Evolutionary conservation across 2,113 vertebrate genomes (phyloP).

Genomic region (Prionailurus bengalensis): DNA sequence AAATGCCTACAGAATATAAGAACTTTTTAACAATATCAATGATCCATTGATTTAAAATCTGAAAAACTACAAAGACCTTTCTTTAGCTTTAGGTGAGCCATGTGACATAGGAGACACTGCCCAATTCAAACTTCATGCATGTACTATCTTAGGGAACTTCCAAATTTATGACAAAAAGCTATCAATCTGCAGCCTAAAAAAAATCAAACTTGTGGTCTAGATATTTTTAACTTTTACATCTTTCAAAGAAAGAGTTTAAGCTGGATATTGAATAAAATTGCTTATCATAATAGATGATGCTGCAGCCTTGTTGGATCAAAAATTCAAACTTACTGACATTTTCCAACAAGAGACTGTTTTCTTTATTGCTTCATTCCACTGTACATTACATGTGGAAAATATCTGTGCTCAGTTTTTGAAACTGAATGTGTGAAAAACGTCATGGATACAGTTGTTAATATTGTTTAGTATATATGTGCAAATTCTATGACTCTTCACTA

Average conservation of each 20-base stretch:
- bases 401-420: not conserved
- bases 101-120: not conserved
- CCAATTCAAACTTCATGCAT: not conserved
- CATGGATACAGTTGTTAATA: not conserved
- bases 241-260: not conserved
- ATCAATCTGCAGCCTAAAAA: not conserved
- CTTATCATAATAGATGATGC: not conserved
- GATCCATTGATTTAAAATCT: not conserved
- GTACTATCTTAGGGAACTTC: not conserved
- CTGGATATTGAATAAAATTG: slow-evolving; percentile 12
- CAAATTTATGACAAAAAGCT: slow-evolving; percentile 31
- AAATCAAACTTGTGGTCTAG: not conserved
- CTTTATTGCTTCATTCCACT: slow-evolving; percentile 38
- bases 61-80: not conserved
- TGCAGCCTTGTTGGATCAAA: not conserved
- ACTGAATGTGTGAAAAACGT: not conserved
- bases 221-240: slow-evolving; percentile 7
- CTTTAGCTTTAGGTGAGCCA: not conserved
- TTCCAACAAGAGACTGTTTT: slow-evolving; percentile 36
- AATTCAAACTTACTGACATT: slow-evolving; percentile 1
- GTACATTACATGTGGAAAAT: not conserved
- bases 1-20: not conserved
- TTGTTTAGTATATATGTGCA: not conserved
- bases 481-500: not conserved
- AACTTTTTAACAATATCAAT: slow-evolving; percentile 27